phyloP scores from a whole-genome alignment of 2,797 vertebrate genomes.

The Eulemur coronatus region DNA sequence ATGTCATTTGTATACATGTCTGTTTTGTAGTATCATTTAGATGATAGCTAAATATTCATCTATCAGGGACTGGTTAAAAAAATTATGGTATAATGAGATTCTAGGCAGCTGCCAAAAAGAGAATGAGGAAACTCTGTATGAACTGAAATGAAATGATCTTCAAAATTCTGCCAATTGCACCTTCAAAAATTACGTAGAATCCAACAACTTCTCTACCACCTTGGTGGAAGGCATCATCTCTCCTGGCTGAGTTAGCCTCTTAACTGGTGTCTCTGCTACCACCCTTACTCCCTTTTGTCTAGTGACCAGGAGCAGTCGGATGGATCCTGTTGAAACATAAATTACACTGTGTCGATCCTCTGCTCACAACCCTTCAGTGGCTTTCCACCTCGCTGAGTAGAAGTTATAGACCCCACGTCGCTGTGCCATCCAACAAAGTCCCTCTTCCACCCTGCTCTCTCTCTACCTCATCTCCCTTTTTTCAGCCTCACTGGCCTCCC shows the following conservation, averaged over 20 bases:
- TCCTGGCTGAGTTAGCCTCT: background rate
- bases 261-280: background rate
- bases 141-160: background rate
- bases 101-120: background rate
- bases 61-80: background rate
- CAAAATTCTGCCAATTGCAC: background rate
- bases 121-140: background rate
- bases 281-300: background rate
- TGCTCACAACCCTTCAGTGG: background rate
- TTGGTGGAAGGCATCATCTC: background rate
- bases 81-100: background rate
- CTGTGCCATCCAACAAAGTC: rapidly evolving
- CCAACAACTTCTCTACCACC: background rate
- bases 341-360: background rate
- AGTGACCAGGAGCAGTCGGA: background rate
- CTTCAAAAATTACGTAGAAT: background rate
- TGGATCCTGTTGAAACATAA: background rate
- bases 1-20: background rate
- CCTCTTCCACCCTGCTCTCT: background rate
- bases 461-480: background rate
- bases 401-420: too few species aligned
- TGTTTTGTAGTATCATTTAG: background rate
- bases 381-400: background rate
- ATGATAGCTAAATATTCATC: background rate
- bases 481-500: background rate